A percentile compares a stretch with the other conserved stretches of the same genome.
Evolutionary conservation across 2,888 invertebrate species (phyloP).

Genomic region (Entomobrya proxima): DNA sequence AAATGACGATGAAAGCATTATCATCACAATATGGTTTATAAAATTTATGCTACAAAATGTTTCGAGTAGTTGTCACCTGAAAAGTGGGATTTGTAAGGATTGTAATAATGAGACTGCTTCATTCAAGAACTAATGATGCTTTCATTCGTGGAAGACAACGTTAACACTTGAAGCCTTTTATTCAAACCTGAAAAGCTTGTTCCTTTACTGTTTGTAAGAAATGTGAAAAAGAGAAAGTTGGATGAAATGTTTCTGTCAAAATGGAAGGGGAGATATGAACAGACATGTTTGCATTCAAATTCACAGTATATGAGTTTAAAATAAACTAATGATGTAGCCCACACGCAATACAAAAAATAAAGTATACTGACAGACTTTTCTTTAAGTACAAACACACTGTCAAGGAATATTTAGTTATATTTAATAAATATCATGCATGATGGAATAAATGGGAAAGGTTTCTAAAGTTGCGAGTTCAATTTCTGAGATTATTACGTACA

Average conservation of each 20-base stretch:
- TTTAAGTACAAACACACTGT: not conserved
- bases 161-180: too few relatives aligned
- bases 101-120: too few relatives aligned
- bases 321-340: not conserved
- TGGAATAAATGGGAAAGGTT: not conserved
- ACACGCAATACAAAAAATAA: not conserved
- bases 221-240: not conserved
- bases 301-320: not conserved
- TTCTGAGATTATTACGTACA: conserved; percentile 14
- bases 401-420: not conserved
- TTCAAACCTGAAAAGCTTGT: not conserved
- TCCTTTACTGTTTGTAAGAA: not conserved
- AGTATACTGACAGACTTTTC: not conserved
- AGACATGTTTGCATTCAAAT: not conserved
- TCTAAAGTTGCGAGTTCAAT: not conserved
- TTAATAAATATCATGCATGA: conserved; percentile 1
- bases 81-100: too few relatives aligned
- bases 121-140: too few relatives aligned
- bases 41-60: too few relatives aligned
- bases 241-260: not conserved
- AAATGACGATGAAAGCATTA: too few relatives aligned
- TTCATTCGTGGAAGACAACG: too few relatives aligned
- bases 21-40: too few relatives aligned
- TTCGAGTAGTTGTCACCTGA: too few relatives aligned
- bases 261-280: not conserved